phyloP scores from a whole-genome alignment of 2,797 vertebrate genomes.

The Leuciscus waleckii region DNA sequence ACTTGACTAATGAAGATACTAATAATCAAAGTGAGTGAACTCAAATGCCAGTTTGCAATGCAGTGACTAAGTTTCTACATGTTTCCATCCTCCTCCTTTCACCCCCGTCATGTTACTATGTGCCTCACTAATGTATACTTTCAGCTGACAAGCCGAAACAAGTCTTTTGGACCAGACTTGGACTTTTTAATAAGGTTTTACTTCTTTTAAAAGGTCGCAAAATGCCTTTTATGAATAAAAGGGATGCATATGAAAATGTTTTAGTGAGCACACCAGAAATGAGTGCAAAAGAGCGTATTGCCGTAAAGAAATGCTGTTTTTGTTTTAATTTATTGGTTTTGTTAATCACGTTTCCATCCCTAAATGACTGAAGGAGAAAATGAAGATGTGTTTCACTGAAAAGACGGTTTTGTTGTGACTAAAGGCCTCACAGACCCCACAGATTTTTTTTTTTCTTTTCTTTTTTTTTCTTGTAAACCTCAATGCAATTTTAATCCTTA shows the following conservation, averaged over 20 bases:
- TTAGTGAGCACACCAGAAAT: background rate
- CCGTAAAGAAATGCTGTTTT: conserved; percentile 2
- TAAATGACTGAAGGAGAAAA: conserved; percentile 1
- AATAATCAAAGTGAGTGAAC: conserved; percentile 27
- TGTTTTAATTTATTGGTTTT: conserved; percentile 37
- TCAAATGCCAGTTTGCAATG: conserved; percentile 14
- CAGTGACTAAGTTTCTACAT: conserved; percentile 17
- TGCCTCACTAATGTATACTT: conserved; percentile 5
- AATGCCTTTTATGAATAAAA: conserved; percentile 7
- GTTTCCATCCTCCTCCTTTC: background rate
- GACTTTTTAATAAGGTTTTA: conserved; percentile 26
- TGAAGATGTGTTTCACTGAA: conserved; percentile 8
- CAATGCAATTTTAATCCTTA: conserved; percentile 51
- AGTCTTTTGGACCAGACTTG: background rate
- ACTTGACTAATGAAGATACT: conserved; percentile 32
- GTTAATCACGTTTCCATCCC: conserved; percentile 26
- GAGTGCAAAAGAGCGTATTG: background rate
- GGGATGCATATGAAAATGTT: background rate
- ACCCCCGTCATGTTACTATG: background rate
- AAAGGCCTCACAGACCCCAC: background rate
- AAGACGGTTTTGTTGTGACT: background rate
- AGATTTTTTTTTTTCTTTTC: background rate
- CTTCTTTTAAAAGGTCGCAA: background rate
- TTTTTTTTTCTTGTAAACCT: conserved; percentile 46
- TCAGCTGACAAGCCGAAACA: background rate